Evolutionary conservation across 1,140 invertebrate species (phyloP).

Genomic region (Phenacoccus solenopsis): DNA sequence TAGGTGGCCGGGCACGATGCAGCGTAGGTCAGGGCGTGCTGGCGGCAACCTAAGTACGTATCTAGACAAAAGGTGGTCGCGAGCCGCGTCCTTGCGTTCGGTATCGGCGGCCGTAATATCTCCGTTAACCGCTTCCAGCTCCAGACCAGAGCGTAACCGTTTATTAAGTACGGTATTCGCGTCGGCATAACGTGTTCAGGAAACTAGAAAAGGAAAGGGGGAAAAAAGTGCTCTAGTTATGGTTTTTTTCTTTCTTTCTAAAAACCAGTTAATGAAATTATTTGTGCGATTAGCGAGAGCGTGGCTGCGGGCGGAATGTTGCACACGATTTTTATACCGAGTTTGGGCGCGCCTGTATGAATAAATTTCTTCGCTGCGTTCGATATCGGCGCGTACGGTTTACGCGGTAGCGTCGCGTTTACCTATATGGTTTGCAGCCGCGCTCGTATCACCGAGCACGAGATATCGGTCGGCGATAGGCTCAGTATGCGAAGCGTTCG

Average conservation of each 20-base stretch:
- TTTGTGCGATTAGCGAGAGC: constrained; percentile 9
- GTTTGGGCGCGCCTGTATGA: neutral
- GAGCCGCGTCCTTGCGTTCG: neutral
- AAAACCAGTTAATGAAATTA: constrained; percentile 16
- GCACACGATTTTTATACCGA: neutral
- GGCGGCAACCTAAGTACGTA: neutral
- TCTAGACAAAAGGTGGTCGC: neutral
- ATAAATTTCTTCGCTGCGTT: neutral
- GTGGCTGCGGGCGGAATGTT: neutral
- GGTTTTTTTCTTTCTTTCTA: too few relatives aligned
- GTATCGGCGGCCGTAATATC: neutral
- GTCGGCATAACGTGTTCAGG: neutral
- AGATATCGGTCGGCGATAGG: neutral
- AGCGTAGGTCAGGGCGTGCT: neutral
- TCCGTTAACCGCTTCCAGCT: neutral
- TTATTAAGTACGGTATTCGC: neutral
- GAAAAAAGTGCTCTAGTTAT: constrained; percentile 14
- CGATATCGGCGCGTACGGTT: neutral
- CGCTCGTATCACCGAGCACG: neutral
- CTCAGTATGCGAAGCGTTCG: neutral
- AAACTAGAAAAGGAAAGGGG: constrained; percentile 10
- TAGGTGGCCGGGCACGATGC: neutral
- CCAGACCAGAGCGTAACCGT: neutral
- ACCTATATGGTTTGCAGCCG: neutral
- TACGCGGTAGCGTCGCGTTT: neutral